Evolutionary conservation across 2,797 vertebrate genomes (phyloP).

Genomic region (Neosilurus hyrtlii): DNA sequence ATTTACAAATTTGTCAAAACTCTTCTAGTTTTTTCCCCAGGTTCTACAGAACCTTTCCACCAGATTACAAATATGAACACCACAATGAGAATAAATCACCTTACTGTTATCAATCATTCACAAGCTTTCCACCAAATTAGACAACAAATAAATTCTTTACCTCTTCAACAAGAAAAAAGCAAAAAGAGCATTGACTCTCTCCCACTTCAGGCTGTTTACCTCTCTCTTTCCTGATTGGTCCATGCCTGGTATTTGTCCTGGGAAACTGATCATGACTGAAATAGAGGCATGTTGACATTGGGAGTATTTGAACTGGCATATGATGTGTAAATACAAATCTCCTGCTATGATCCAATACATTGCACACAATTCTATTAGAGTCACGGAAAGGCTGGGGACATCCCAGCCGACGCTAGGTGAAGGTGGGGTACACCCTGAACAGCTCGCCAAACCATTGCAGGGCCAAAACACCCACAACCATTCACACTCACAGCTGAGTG

Average conservation of each 20-base stretch:
- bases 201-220: neutral
- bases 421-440: too few species aligned
- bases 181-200: neutral
- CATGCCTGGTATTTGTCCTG: neutral
- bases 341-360: neutral
- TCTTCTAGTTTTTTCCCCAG: neutral
- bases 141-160: neutral
- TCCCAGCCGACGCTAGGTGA: too few species aligned
- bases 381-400: too few species aligned
- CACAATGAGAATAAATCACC: neutral
- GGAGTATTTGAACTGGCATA: neutral
- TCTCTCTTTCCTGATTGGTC: neutral
- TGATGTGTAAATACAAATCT: neutral
- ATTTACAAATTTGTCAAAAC: neutral
- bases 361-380: neutral
- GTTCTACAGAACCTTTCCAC: neutral
- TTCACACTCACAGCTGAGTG: too few species aligned
- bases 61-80: neutral
- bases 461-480: too few species aligned
- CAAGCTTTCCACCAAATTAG: neutral
- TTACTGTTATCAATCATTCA: too few species aligned
- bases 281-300: neutral
- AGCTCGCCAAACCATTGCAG: too few species aligned
- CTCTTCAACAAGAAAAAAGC: neutral
- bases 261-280: neutral